Evolutionary conservation across 2,888 invertebrate species (phyloP).

Genomic region (Phaedon cochleariae): DNA sequence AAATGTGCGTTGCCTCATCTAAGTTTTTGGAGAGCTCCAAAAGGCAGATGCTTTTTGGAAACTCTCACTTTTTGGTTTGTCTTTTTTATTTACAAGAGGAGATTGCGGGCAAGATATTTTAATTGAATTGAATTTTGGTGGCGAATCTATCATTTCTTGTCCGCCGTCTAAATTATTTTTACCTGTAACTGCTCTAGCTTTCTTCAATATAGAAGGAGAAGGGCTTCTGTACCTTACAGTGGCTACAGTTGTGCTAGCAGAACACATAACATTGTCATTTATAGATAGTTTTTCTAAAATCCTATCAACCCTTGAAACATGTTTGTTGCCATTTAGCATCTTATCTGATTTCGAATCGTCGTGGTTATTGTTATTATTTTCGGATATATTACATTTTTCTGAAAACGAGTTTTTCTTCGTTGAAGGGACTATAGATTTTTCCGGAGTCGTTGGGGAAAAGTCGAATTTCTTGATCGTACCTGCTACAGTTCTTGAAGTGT

Average conservation of each 20-base stretch:
- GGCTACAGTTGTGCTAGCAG: constrained; percentile 44
- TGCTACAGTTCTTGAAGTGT: constrained; percentile 54
- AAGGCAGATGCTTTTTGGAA: constrained; percentile 61
- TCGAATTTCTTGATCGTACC: constrained; percentile 59
- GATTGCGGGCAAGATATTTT: constrained; percentile 37
- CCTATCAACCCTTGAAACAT: constrained; percentile 40
- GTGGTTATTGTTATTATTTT: neutral
- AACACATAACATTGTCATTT: constrained; percentile 5
- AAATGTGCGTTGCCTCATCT: neutral
- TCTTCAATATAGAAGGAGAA: constrained; percentile 61
- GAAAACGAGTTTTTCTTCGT: neutral
- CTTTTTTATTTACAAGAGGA: constrained; percentile 40
- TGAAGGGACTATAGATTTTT: constrained; percentile 5
- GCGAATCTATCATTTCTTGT: neutral
- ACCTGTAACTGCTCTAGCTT: constrained; percentile 63
- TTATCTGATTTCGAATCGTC: constrained; percentile 6
- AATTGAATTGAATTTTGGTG: constrained; percentile 20
- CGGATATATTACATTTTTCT: too few species aligned
- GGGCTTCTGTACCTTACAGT: constrained; percentile 59
- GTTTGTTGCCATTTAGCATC: constrained; percentile 6
- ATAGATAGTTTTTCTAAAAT: constrained; percentile 42
- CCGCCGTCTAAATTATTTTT: constrained; percentile 57
- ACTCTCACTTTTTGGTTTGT: constrained; percentile 56
- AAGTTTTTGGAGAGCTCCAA: constrained; percentile 54
- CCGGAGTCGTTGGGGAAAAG: constrained; percentile 29